phyloP scores from a whole-genome alignment of 2,113 vertebrate species.

The Bucco capensis region DNA sequence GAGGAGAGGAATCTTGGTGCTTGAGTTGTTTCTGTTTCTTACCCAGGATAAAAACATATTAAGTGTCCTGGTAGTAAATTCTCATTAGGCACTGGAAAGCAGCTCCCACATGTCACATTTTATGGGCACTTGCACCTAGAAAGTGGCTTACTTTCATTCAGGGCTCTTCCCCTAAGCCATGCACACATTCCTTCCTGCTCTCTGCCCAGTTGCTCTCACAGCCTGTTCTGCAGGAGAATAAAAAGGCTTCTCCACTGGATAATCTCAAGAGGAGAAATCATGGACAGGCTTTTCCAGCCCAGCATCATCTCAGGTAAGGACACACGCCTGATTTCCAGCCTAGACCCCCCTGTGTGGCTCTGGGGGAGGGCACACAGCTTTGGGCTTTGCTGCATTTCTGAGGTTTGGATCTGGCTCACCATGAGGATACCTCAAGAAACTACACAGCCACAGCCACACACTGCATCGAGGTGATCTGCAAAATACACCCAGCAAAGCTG shows the following conservation, averaged over 20 bases:
- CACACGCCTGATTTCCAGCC: accelerated
- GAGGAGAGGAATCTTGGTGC: background rate
- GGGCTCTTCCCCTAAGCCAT: background rate
- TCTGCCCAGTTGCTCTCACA: background rate
- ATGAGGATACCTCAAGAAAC: background rate
- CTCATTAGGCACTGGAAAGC: background rate
- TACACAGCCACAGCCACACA: background rate
- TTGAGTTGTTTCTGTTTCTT: background rate
- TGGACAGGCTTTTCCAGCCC: background rate
- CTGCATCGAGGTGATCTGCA: accelerated
- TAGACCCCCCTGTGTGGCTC: background rate
- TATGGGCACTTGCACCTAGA: background rate
- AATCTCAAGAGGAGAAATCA: background rate
- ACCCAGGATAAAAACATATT: background rate
- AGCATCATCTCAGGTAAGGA: background rate
- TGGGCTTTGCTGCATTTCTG: background rate
- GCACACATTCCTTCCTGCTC: background rate
- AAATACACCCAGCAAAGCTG: background rate
- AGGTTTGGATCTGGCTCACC: background rate
- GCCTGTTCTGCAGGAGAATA: background rate
- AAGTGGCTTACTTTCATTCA: background rate
- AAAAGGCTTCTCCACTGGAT: background rate
- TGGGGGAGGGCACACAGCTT: background rate
- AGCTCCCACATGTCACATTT: accelerated
- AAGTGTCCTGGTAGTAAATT: background rate